These are phyloP conservation scores for Calliopsis andreniformis DNA, from an alignment of 1,140 invertebrate species.

Conservation along the genomic window DNA sequence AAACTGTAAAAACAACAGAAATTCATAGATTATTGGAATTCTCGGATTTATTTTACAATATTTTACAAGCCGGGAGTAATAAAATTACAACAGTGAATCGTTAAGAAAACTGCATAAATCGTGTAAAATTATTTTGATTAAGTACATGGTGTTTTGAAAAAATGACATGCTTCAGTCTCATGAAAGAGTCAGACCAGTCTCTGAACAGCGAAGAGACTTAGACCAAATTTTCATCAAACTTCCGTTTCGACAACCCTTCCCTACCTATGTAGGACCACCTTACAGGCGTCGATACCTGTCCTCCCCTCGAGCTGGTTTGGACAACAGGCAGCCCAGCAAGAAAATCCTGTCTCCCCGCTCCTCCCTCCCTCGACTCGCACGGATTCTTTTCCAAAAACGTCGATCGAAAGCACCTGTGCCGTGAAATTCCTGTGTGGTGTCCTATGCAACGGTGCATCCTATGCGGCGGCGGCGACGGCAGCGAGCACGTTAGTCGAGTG, in stretches of 20 bases:
- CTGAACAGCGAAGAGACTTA: too few relatives aligned
- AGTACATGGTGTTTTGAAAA: too few relatives aligned
- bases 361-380: not conserved
- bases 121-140: too few relatives aligned
- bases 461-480: not conserved
- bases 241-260: slow-evolving; percentile 9
- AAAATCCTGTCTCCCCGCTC: not conserved
- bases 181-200: too few relatives aligned
- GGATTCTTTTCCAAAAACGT: slow-evolving; percentile 42
- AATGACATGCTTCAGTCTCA: too few relatives aligned
- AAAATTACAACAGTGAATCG: too few relatives aligned
- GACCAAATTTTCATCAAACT: slow-evolving; percentile 1
- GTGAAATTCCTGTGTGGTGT: slow-evolving; percentile 44
- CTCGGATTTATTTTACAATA: too few relatives aligned
- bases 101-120: too few relatives aligned
- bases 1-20: too few relatives aligned
- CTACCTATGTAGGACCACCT: not conserved
- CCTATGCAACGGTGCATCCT: slow-evolving; percentile 2
- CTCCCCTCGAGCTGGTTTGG: not conserved
- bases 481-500: not conserved
- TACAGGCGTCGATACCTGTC: slow-evolving; percentile 18
- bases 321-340: not conserved
- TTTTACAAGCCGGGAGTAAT: too few relatives aligned
- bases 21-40: too few relatives aligned
- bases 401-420: slow-evolving; percentile 37